Base-by-base conservation (phyloP, 2,797 vertebrate species). In the Sebastes trivittatus region DNA sequence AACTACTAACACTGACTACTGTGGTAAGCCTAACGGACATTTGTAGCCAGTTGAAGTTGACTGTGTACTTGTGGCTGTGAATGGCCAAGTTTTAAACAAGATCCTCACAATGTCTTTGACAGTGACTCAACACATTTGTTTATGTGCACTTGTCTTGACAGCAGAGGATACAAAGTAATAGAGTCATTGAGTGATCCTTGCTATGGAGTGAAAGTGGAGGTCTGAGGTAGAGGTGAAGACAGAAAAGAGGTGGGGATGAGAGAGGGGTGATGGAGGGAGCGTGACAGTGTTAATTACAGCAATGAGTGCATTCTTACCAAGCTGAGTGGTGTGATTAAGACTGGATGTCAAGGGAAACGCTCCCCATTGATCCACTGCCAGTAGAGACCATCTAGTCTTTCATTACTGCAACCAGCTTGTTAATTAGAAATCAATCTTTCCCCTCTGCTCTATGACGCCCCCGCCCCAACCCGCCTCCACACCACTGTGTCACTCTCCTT, bases 361-460 rank as follows among this genome's bases (percentile, higher is more conserved):
- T 94, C 80, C 82, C 78, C 86, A 94, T 92, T 93, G 92, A 95
- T 94, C 89, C 76, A 80, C 81, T 87, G 83, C 83, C 90, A 90
- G 84, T 78, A 74, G 84, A 90, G 85, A 91, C 89, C 87, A 87
- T 91, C 81, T 84, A 86, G 84, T 87, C 86, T 94, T 93, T 93
- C 85, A 93, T 95, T 94, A 93, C 85, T 72, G 83, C 89, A 88
- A 92, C 87, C 73, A 85, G 80, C 81, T 85, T 89, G 84, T 93
- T 94, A 93, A 95, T 94, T 94, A 93, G 88, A 94, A 94, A 95
- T 92, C 92, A 92, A 90, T 93, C 86, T 83, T 67, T 82, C 63
- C 72, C 25, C 83, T 79, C 73, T 83, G 65, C 63, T 83, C 65
- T 65, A 14, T 86, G 59, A 70, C 74, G n/a, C 62, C 54, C 36